These are phyloP conservation scores for Nicator chloris DNA, from an alignment of 2,113 vertebrate species.

Conservation along the genomic window DNA sequence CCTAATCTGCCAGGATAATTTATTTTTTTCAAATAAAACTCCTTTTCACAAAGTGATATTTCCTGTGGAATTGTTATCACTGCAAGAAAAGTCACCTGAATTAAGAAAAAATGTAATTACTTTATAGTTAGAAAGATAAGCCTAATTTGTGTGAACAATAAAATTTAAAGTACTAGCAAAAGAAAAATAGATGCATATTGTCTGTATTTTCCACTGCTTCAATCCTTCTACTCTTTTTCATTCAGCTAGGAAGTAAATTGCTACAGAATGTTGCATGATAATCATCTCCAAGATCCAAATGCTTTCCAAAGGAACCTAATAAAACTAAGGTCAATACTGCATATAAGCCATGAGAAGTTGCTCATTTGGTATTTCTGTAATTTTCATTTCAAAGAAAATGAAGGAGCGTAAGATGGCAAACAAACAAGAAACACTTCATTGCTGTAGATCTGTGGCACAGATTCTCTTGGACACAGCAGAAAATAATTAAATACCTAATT, in stretches of 20 bases:
- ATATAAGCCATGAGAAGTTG: neutral
- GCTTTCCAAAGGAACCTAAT: neutral
- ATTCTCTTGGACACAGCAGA: neutral
- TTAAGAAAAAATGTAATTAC: neutral
- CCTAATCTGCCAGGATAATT: neutral
- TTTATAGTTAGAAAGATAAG: neutral
- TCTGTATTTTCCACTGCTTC: neutral
- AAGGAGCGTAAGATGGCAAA: neutral
- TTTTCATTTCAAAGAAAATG: slow-evolving; percentile 46
- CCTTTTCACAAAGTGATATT: neutral
- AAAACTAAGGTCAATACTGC: neutral
- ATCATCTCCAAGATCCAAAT: neutral
- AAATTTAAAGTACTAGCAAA: neutral
- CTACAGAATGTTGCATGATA: neutral
- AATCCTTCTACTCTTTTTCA: neutral
- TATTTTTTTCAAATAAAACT: neutral
- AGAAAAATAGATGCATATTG: neutral
- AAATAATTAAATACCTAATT: neutral
- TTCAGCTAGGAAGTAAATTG: neutral
- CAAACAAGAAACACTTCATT: neutral
- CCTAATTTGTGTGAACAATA: neutral
- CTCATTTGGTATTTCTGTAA: neutral
- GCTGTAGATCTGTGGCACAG: neutral
- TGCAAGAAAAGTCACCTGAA: neutral
- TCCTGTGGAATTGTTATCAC: neutral